These are phyloP conservation scores for Setipinna tenuifilis DNA, from an alignment of 2,797 vertebrate genomes.

Conservation along the genomic window DNA sequence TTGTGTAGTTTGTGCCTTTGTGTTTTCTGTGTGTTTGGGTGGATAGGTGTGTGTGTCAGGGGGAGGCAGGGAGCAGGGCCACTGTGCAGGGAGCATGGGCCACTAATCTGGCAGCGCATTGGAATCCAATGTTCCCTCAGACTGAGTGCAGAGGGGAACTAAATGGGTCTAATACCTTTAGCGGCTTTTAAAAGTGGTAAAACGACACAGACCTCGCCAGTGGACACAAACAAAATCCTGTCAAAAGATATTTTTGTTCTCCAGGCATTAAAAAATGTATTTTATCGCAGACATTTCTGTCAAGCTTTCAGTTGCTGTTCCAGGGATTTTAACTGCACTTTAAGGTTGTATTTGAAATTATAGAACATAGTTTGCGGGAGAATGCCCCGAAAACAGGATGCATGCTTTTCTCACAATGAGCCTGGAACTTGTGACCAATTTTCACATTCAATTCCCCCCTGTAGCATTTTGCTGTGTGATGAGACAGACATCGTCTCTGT, in stretches of 20 bases:
- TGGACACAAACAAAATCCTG: not conserved
- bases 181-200: not conserved
- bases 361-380: not conserved
- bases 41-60: not conserved
- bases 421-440: not conserved
- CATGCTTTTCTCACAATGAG: not conserved
- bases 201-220: not conserved
- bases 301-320: not conserved
- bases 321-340: not conserved
- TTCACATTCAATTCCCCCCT: not conserved
- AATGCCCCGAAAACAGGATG: not conserved
- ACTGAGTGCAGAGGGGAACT: not conserved
- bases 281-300: not conserved
- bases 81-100: not conserved
- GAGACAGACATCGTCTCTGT: not conserved
- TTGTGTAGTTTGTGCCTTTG: not conserved
- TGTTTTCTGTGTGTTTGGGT: not conserved
- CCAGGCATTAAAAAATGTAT: not conserved
- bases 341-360: not conserved
- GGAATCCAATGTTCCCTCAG: not conserved
- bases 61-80: not conserved
- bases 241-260: not conserved
- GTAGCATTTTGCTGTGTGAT: not conserved
- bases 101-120: not conserved
- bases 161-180: not conserved